Percentiles rank a stretch among this genome's conserved stretches.
These are phyloP conservation scores for Microcebus lehilahytsara DNA, from an alignment of 2,113 vertebrate genomes.

Conservation along the genomic window DNA sequence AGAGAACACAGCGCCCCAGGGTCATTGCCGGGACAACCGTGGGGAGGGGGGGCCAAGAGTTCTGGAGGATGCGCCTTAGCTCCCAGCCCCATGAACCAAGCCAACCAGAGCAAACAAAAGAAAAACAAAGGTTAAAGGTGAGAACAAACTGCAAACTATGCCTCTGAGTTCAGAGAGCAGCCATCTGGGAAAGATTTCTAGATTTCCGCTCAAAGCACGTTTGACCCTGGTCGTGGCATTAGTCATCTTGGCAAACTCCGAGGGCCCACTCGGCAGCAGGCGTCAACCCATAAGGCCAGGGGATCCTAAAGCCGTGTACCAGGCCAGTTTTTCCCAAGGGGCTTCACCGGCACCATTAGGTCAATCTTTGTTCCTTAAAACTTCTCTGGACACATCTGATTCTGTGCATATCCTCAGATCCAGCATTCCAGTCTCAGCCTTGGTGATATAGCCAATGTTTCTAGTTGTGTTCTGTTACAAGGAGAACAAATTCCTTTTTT, in stretches of 20 bases:
- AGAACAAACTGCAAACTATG: not conserved
- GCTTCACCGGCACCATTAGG: not conserved
- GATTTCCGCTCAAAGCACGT: not conserved
- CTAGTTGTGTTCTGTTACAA: not conserved
- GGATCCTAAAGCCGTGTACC: not conserved
- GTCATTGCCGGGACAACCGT: too few relatives aligned
- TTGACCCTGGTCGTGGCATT: too few relatives aligned
- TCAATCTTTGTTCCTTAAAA: not conserved
- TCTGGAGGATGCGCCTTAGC: not conserved
- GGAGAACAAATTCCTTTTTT: not conserved
- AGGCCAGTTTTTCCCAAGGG: not conserved
- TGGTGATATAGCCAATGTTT: not conserved
- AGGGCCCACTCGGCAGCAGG: not conserved
- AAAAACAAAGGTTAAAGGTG: not conserved
- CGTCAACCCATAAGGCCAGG: not conserved
- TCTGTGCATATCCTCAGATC: not conserved
- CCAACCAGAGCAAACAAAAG: not conserved
- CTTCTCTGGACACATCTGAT: not conserved
- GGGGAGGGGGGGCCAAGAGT: too few relatives aligned
- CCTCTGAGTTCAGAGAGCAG: not conserved
- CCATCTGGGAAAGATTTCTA: not conserved
- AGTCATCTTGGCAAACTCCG: not conserved
- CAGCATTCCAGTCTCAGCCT: too few relatives aligned
- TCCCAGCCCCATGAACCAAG: not conserved
- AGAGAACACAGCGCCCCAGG: not conserved